Evolutionary conservation across 2,797 vertebrate species (phyloP), one percentile per base, ranked within the genome.

Genomic region (Gymnodraco acuticeps): DNA sequence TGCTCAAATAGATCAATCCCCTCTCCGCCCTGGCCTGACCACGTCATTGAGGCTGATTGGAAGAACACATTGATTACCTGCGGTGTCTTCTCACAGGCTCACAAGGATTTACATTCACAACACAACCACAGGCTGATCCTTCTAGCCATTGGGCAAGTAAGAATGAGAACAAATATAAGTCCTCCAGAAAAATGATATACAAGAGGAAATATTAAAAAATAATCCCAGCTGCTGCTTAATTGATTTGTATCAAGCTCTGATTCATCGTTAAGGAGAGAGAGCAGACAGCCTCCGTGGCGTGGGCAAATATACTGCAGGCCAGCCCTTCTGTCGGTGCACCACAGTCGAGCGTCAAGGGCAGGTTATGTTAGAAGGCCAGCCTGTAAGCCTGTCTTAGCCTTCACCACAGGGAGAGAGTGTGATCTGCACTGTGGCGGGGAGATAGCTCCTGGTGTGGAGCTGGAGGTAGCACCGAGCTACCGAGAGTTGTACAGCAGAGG

Each of bases 1-100:
- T 88, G 82, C 83, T 89, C 81, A 70, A 69, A 89, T 87, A 85
- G 87, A 93, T 93, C 91, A 77, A 82, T 89, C 81, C 77, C 42
- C 58, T 75, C 73, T 69, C 73, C 41, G 63, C 66, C 75, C 78
- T 19, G 9, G 80, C 70, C 70, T 56, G 76, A 84, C 86, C 85
- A 77, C 67, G 75, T 88, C 89, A 75, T 52, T 31, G 75, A 85
- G 65, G 85, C 80, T 79, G 84, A 88, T 80, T 80, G 84, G 83
- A 87, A 73, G 83, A 85, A 79, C 55, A 15, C 85, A 84, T 85
- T 42, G 86, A 92, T 90, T 86, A 70, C 76, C 68, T 45, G 10
- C 52, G 61, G 75, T 70, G 45, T 84, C 67, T 79, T 76, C 31
- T 51, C 69, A 51, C 51, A 48, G 56, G 45, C 66, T 80, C 78